Conservation (phyloP, 2,113 vertebrate genomes). For the Myocastor coypus region DNA sequence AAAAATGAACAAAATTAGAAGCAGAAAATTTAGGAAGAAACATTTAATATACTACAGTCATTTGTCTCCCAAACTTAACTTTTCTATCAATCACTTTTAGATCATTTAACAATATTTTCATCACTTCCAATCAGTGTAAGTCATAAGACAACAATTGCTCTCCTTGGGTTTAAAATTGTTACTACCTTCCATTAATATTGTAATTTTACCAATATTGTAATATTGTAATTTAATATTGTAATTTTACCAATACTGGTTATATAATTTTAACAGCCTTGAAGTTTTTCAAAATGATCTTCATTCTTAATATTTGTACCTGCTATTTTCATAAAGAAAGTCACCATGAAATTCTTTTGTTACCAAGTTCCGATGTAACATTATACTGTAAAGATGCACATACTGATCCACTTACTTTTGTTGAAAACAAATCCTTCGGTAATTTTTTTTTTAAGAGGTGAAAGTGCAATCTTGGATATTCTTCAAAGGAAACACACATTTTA, state of each 20-base stretch:
- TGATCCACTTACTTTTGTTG: background rate
- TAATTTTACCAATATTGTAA: background rate
- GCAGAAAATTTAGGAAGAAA: background rate
- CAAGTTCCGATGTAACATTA: background rate
- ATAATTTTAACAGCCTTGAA: background rate
- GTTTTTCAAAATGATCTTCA: background rate
- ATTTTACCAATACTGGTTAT: background rate
- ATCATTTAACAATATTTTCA: background rate
- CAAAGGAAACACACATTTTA: background rate
- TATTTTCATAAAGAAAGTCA: background rate
- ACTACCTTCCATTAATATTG: background rate
- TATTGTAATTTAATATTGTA: conserved; percentile 3
- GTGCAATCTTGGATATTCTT: background rate
- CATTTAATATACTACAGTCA: background rate
- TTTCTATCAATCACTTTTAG: background rate
- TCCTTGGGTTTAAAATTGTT: background rate
- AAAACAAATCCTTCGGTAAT: background rate
- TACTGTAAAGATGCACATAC: background rate
- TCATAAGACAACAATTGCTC: background rate
- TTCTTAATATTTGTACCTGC: background rate
- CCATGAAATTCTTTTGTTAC: background rate
- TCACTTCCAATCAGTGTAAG: background rate
- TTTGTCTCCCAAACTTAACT: background rate
- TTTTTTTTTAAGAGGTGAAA: background rate
- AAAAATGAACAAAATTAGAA: background rate